Percentiles rank a stretch among this genome's conserved stretches.
Conservation (phyloP, 92 coral and sea anemone genomes). For the Zoanthus sociatus region DNA sequence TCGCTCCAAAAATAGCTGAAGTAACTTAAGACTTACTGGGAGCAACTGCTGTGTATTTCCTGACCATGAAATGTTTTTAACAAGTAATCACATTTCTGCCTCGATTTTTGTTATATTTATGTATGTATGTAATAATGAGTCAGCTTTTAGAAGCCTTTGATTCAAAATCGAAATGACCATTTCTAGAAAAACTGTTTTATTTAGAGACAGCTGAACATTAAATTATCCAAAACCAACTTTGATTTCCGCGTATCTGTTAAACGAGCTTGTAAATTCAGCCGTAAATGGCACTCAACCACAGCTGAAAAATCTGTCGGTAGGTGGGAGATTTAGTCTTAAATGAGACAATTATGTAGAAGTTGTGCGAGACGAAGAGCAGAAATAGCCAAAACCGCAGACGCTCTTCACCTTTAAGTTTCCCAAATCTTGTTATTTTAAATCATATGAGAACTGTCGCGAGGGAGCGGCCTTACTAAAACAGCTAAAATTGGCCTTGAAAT, state of each 20-base stretch:
- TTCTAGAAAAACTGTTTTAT: conserved; percentile 4
- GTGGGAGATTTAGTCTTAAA: too few relatives aligned
- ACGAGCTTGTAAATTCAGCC: too few relatives aligned
- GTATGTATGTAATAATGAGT: not conserved
- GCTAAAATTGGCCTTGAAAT: too few relatives aligned
- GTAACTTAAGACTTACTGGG: conserved; percentile 22
- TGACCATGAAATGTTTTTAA: conserved; percentile 20
- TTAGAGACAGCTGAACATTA: not conserved
- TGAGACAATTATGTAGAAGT: too few relatives aligned
- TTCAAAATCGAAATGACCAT: conserved; percentile 7
- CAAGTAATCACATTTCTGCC: conserved; percentile 24
- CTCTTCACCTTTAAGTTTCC: not conserved
- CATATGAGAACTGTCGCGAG: not conserved
- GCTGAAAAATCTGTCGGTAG: too few relatives aligned
- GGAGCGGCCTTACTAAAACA: too few relatives aligned
- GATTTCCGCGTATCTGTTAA: not conserved
- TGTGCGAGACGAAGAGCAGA: too few relatives aligned
- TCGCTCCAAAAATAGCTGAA: conserved; percentile 26
- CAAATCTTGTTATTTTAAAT: not conserved
- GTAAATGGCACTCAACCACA: too few relatives aligned
- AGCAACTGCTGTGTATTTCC: conserved; percentile 22
- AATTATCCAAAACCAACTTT: conserved; percentile 1
- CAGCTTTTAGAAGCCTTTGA: conserved; percentile 19
- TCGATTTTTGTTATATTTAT: conserved; percentile 8
- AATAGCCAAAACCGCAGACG: not conserved